Evolutionary conservation across 2,113 vertebrate species (phyloP).

Genomic region (Semnornis frantzii): DNA sequence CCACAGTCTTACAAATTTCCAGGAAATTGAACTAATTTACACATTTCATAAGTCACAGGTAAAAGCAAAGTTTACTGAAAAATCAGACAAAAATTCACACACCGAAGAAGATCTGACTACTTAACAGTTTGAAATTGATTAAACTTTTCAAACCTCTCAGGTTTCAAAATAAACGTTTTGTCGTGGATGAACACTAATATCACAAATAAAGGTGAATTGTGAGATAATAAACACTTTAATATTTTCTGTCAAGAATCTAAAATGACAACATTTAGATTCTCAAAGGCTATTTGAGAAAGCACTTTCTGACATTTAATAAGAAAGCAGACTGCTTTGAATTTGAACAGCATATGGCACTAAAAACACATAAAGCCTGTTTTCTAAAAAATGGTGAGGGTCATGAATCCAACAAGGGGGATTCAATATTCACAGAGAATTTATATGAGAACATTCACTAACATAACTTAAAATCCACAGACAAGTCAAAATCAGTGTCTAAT

Average conservation of each 20-base stretch:
- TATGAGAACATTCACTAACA: background rate
- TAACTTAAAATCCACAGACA: background rate
- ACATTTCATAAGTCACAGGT: background rate
- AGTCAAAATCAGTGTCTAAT: background rate
- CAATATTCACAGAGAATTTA: background rate
- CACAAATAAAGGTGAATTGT: background rate
- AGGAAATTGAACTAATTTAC: background rate
- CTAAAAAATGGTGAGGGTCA: background rate
- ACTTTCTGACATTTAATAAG: background rate
- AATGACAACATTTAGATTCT: background rate
- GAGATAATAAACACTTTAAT: background rate
- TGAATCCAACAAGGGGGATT: background rate
- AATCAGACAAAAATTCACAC: background rate
- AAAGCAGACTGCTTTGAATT: background rate
- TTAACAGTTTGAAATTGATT: background rate
- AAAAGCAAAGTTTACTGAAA: background rate
- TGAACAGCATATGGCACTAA: background rate
- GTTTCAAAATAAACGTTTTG: background rate
- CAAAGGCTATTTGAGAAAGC: fast-evolving
- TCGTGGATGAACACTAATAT: background rate
- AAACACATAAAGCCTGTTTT: background rate
- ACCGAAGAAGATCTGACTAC: background rate
- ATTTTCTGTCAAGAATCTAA: background rate
- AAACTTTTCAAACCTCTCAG: background rate
- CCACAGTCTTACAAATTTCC: background rate